phyloP scores from a whole-genome alignment of 1,140 invertebrate species.

The Bombus vancouverensis region DNA sequence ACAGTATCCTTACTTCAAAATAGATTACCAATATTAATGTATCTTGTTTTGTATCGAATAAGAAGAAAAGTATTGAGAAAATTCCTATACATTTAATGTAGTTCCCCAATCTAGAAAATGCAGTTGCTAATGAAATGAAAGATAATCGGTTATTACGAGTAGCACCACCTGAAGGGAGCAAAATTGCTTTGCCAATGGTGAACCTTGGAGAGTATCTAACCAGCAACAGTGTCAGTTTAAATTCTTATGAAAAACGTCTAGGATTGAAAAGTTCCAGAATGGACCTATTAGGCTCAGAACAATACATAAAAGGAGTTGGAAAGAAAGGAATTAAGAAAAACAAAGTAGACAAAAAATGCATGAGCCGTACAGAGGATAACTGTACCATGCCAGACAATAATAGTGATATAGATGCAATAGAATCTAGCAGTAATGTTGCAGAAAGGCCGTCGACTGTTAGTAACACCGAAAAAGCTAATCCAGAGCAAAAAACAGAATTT shows the following conservation, averaged over 20 bases:
- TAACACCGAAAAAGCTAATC: slow-evolving; percentile 67
- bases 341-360: slow-evolving; percentile 76
- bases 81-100: slow-evolving; percentile 56
- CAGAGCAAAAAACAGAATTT: slow-evolving; percentile 60
- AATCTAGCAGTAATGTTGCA: slow-evolving; percentile 67
- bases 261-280: slow-evolving; percentile 82
- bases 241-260: slow-evolving; percentile 87
- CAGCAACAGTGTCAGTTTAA: slow-evolving; percentile 88
- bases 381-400: slow-evolving; percentile 72
- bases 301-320: slow-evolving; percentile 78
- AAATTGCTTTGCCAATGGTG: slow-evolving; percentile 87
- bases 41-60: slow-evolving; percentile 20
- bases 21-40: slow-evolving; percentile 4
- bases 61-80: not conserved
- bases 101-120: slow-evolving; percentile 64
- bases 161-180: slow-evolving; percentile 82
- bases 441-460: slow-evolving; percentile 63
- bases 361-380: slow-evolving; percentile 67
- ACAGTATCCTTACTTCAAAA: slow-evolving; percentile 82
- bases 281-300: slow-evolving; percentile 78
- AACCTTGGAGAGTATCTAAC: slow-evolving; percentile 89
- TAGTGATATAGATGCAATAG: slow-evolving; percentile 77
- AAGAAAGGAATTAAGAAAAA: slow-evolving; percentile 79
- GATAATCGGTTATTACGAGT: slow-evolving; percentile 78
- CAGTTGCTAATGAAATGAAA: slow-evolving; percentile 54